These are phyloP conservation scores for Pilophorus perplexus DNA, from an alignment of 2,888 invertebrate genomes.

Conservation along the genomic window DNA sequence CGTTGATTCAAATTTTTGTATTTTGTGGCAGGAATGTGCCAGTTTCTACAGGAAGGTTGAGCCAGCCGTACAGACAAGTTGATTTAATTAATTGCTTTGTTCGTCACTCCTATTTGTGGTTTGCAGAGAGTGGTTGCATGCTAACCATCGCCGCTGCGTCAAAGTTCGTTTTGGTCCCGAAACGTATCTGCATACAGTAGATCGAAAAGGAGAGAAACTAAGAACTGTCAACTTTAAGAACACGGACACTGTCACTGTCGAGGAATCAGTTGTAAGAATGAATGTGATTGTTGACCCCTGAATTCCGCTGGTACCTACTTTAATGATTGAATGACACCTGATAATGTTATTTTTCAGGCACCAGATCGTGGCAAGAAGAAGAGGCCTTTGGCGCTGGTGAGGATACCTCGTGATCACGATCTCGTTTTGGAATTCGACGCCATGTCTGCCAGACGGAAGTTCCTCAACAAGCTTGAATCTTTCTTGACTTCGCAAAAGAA, in stretches of 20 bases:
- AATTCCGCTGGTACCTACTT: too few relatives aligned
- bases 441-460: conserved; percentile 74
- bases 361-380: conserved; percentile 61
- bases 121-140: conserved; percentile 79
- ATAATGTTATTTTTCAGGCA: conserved; percentile 41
- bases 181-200: conserved; percentile 78
- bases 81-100: not conserved
- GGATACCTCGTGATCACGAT: conserved; percentile 87
- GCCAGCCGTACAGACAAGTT: not conserved
- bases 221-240: conserved; percentile 75
- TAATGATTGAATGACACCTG: too few relatives aligned
- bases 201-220: conserved; percentile 87
- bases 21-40: not conserved
- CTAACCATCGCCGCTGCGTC: conserved; percentile 82
- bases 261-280: conserved; percentile 78
- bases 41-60: not conserved
- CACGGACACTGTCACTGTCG: conserved; percentile 75
- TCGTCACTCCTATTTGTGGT: not conserved
- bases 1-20: not conserved
- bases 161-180: conserved; percentile 89
- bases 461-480: conserved; percentile 80
- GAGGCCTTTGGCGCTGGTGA: conserved; percentile 75
- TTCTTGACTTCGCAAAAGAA: conserved; percentile 82
- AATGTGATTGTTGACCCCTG: too few relatives aligned
- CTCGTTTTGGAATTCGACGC: conserved; percentile 88